Evolutionary conservation across 2,888 invertebrate genomes (phyloP).

Genomic region (Beris chalybata): DNA sequence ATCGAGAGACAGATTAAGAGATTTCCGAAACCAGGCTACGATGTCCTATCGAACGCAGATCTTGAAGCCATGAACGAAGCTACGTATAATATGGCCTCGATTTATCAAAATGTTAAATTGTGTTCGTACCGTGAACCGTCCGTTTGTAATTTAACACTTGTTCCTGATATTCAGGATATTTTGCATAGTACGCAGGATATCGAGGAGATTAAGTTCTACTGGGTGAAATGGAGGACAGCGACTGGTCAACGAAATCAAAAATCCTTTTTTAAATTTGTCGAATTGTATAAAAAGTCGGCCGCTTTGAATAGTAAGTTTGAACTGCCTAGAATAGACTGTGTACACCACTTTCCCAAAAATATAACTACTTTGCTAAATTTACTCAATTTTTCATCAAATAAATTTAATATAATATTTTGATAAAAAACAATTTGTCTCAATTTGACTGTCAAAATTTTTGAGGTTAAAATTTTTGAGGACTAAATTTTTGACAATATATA

Average conservation of each 20-base stretch:
- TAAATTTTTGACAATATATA: too few species aligned
- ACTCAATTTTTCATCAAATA: too few species aligned
- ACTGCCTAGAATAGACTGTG: too few species aligned
- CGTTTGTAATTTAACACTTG: constrained; percentile 69
- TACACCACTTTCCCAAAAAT: too few species aligned
- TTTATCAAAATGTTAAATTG: constrained; percentile 74
- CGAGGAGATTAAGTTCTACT: constrained; percentile 51
- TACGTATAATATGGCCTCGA: constrained; percentile 72
- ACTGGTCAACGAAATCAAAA: constrained; percentile 45
- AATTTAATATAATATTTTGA: too few species aligned
- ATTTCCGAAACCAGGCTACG: constrained; percentile 70
- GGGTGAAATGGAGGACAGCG: constrained; percentile 50
- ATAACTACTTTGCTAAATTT: too few species aligned
- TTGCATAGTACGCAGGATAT: constrained; percentile 46
- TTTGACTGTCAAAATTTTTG: too few species aligned
- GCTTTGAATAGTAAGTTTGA: constrained; percentile 45
- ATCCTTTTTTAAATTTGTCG: constrained; percentile 47
- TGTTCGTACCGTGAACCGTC: constrained; percentile 65
- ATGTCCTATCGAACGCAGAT: constrained; percentile 69
- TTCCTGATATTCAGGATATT: constrained; percentile 60
- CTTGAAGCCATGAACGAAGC: constrained; percentile 63
- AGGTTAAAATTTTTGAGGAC: too few species aligned
- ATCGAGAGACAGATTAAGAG: constrained; percentile 73
- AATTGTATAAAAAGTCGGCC: constrained; percentile 50
- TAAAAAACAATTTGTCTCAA: too few species aligned